Percentiles rank a stretch among this genome's conserved stretches.
phyloP scores from a whole-genome alignment of 2,888 invertebrate species.

The Drosophila atroscutellata region DNA sequence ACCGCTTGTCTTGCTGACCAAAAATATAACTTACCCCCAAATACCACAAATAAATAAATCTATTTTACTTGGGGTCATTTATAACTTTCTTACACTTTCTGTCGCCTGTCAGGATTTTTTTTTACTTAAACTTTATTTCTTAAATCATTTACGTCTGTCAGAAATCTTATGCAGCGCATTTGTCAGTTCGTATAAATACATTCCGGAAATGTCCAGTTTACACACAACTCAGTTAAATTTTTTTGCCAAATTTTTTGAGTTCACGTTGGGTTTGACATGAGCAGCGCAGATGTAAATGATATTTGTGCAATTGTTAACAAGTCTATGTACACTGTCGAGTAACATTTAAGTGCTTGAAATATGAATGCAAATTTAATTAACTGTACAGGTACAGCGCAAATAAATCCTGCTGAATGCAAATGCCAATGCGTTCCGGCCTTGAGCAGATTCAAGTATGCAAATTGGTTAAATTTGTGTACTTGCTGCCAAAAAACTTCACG shows the following conservation, averaged over 20 bases:
- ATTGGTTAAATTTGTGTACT: slow-evolving; percentile 47
- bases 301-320: slow-evolving; percentile 6
- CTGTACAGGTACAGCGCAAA: slow-evolving; percentile 9
- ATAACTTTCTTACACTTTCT: background rate
- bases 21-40: slow-evolving; percentile 1
- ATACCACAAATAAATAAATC: background rate
- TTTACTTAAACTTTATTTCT: background rate
- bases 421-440: slow-evolving; percentile 47
- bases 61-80: background rate
- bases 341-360: slow-evolving; percentile 27
- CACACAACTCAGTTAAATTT: slow-evolving; percentile 24
- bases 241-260: slow-evolving; percentile 34
- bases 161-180: slow-evolving; percentile 32
- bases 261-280: slow-evolving; percentile 55
- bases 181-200: slow-evolving; percentile 1
- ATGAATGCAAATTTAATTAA: slow-evolving; percentile 67
- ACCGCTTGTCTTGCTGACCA: background rate
- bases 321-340: slow-evolving; percentile 19
- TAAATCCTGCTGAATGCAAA: slow-evolving; percentile 9
- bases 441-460: slow-evolving; percentile 53
- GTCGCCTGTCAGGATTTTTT: background rate
- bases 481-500: slow-evolving; percentile 57
- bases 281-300: slow-evolving; percentile 41
- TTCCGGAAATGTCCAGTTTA: slow-evolving; percentile 6
- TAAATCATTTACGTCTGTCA: background rate